Conservation (phyloP, 2,797 vertebrate genomes). For the Dallia pectoralis region DNA sequence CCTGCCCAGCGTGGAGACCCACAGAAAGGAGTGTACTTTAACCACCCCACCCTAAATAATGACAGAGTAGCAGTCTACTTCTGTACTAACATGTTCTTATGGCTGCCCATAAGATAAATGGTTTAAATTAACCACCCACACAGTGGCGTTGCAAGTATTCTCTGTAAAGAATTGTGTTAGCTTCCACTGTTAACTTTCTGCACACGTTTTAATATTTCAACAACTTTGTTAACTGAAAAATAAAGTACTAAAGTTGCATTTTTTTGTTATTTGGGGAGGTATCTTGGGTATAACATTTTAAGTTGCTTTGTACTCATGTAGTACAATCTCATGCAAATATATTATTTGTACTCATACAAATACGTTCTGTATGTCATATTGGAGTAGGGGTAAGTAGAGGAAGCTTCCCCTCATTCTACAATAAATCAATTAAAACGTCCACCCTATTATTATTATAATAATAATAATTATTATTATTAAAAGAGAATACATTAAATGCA, state of each 20-base stretch:
- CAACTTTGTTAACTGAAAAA: background rate
- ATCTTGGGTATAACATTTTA: background rate
- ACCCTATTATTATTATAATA: background rate
- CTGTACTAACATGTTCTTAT: constrained; percentile 1
- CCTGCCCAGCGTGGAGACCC: background rate
- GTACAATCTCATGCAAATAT: no score
- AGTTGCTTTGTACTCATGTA: background rate
- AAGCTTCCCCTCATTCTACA: background rate
- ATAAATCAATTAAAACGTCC: background rate
- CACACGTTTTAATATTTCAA: background rate
- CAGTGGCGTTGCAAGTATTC: background rate
- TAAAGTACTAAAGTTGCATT: background rate
- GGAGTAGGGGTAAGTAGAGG: background rate
- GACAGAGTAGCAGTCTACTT: constrained; percentile 1
- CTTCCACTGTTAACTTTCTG: background rate
- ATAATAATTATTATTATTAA: background rate
- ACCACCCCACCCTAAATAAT: constrained; percentile 16
- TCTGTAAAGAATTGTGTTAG: background rate
- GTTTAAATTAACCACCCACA: constrained; percentile 23
- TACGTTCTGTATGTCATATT: background rate
- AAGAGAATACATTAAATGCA: background rate
- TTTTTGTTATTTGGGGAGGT: background rate
- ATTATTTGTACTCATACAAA: no score
- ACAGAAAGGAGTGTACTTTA: background rate
- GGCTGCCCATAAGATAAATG: constrained; percentile 2